Conservation (phyloP, 2,888 invertebrate genomes). For the Harmothoe impar region DNA sequence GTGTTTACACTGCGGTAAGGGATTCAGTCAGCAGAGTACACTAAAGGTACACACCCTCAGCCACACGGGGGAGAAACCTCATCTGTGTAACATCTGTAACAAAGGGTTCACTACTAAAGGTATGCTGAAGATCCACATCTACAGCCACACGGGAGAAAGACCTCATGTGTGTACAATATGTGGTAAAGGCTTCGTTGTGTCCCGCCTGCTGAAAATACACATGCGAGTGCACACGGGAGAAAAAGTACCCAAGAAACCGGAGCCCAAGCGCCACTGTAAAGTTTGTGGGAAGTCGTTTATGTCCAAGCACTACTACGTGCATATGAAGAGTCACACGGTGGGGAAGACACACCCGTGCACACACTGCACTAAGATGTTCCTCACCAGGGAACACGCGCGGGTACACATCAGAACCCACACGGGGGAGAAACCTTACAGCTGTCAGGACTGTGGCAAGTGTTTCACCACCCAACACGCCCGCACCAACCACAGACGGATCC, state of each 20-base stretch:
- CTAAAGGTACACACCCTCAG: neutral
- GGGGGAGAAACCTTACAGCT: neutral
- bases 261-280: neutral
- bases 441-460: neutral
- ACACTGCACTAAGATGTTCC: neutral
- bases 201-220: constrained; percentile 4
- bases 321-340: constrained; percentile 4
- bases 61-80: neutral
- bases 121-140: neutral
- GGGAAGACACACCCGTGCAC: neutral
- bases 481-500: neutral
- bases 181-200: neutral
- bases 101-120: neutral
- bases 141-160: constrained; percentile 39
- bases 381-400: too few species aligned
- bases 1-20: neutral
- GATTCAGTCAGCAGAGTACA: neutral
- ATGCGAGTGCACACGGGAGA: neutral
- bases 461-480: neutral
- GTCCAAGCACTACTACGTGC: neutral
- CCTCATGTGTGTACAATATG: neutral
- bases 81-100: neutral
- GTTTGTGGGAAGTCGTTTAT: neutral
- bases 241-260: too few species aligned
- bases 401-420: constrained; percentile 31